Evolutionary conservation across 2,888 invertebrate genomes (phyloP).

Genomic region (Machimus rusticus): DNA sequence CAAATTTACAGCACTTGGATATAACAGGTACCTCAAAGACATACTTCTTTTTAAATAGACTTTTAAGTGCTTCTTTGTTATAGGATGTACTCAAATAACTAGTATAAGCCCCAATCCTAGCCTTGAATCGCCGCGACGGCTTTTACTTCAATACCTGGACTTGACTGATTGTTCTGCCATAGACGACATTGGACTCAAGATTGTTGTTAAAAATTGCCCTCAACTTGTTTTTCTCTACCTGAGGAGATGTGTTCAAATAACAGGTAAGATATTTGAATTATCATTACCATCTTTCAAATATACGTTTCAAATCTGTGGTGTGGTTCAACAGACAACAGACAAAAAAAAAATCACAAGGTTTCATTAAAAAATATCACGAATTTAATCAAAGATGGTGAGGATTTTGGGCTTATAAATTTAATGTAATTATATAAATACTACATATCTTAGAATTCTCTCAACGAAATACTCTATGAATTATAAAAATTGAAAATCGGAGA

Average conservation of each 20-base stretch:
- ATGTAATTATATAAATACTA: too few species aligned
- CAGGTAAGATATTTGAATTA: constrained; percentile 66
- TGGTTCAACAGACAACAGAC: too few species aligned
- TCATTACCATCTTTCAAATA: too few species aligned
- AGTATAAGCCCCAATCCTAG: constrained; percentile 77
- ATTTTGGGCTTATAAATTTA: too few species aligned
- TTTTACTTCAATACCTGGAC: constrained; percentile 87
- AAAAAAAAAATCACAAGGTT: too few species aligned
- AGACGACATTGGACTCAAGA: constrained; percentile 83
- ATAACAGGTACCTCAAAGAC: constrained; percentile 72
- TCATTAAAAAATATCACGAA: too few species aligned
- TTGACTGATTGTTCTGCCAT: constrained; percentile 87
- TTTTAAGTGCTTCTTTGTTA: background rate
- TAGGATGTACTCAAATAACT: constrained; percentile 81
- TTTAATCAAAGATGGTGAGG: too few species aligned
- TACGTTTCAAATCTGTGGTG: too few species aligned
- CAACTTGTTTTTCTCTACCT: constrained; percentile 87
- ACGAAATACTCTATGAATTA: too few species aligned
- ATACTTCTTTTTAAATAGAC: background rate
- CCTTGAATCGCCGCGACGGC: constrained; percentile 70
- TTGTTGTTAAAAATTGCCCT: constrained; percentile 86
- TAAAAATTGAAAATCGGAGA: too few species aligned
- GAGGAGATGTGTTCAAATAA: constrained; percentile 86
- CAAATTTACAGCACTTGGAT: constrained; percentile 84
- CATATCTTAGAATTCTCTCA: too few species aligned